These are phyloP conservation scores for Erebia palarica DNA, from an alignment of 2,888 invertebrate species.

Conservation along the genomic window DNA sequence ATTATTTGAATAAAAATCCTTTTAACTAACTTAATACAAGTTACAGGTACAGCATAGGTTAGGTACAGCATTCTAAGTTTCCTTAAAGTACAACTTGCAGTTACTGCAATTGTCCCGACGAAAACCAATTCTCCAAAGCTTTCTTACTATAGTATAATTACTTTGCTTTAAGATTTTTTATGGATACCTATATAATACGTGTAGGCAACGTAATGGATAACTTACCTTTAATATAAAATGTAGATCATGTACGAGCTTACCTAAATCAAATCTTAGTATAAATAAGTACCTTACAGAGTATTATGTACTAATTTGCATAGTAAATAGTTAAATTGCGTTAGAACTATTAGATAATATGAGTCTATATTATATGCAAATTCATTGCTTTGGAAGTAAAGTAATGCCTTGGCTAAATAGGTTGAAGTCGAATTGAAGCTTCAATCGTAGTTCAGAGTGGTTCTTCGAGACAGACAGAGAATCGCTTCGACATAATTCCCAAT, in stretches of 20 bases:
- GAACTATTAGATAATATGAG: slow-evolving; percentile 35
- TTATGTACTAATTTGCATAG: slow-evolving; percentile 21
- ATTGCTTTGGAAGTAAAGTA: slow-evolving; percentile 36
- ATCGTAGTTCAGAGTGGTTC: background rate
- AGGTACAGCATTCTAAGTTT: no score
- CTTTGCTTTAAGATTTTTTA: no score
- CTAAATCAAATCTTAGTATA: background rate
- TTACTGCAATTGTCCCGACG: no score
- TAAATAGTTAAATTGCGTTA: slow-evolving; percentile 36
- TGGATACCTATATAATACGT: no score
- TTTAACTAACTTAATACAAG: no score
- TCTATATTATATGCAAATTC: slow-evolving; percentile 37
- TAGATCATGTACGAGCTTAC: background rate
- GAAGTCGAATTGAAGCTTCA: slow-evolving; percentile 6
- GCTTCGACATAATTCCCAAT: no score
- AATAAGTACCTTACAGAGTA: slow-evolving; percentile 12
- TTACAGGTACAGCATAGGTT: no score
- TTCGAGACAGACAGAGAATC: background rate
- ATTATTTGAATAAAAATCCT: no score
- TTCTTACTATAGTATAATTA: no score
- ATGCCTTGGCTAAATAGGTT: slow-evolving; percentile 24
- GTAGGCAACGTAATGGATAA: no score
- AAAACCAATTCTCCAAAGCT: no score
- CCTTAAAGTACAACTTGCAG: no score
- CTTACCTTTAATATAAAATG: background rate